Conservation (phyloP, 2,888 invertebrate genomes). For the Sisyra terminalis region DNA sequence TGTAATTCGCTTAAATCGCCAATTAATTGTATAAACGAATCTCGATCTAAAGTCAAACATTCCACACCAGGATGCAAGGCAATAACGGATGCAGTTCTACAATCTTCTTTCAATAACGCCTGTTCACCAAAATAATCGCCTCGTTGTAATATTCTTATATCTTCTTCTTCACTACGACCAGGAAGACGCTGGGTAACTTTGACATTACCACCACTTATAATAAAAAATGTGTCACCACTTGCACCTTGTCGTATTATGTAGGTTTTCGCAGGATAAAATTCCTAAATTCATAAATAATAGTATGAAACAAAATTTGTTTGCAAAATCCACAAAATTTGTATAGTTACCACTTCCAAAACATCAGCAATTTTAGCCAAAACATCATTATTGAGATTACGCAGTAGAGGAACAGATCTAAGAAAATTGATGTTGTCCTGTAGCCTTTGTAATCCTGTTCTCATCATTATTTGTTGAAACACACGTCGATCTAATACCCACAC, state of each 20-base stretch:
- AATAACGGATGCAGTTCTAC: constrained; percentile 49
- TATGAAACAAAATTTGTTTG: background rate
- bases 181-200: constrained; percentile 31
- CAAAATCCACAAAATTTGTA: background rate
- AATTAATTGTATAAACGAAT: constrained; percentile 56
- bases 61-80: constrained; percentile 42
- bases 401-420: constrained; percentile 42
- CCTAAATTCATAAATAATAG: constrained; percentile 24
- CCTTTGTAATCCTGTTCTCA: constrained; percentile 47
- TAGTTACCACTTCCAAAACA: constrained; percentile 47
- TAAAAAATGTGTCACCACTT: constrained; percentile 46
- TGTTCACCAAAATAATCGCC: constrained; percentile 53
- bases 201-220: constrained; percentile 41
- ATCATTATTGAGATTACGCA: constrained; percentile 36
- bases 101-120: constrained; percentile 45
- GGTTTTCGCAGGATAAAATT: constrained; percentile 42
- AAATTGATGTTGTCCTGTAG: constrained; percentile 49
- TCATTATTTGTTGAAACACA: constrained; percentile 55
- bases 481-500: constrained; percentile 52
- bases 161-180: constrained; percentile 32
- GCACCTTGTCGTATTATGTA: constrained; percentile 48
- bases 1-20: constrained; percentile 59
- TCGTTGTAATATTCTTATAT: constrained; percentile 34
- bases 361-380: constrained; percentile 51
- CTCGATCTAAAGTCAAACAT: constrained; percentile 48